phyloP scores from a whole-genome alignment of 2,113 vertebrate genomes.

The Brachyistius frenatus region DNA sequence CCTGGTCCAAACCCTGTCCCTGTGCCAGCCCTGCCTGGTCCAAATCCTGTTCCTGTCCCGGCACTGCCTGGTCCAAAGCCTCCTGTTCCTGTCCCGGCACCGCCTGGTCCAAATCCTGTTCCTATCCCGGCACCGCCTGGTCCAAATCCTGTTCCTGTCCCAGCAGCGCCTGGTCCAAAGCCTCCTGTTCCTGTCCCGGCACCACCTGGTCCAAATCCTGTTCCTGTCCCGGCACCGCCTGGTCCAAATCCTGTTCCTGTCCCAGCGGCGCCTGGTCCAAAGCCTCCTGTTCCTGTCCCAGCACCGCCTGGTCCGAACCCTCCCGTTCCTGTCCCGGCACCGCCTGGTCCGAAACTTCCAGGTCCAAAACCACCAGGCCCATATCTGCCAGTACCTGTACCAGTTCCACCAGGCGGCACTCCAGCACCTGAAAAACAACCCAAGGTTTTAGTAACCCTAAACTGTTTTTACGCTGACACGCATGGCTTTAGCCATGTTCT shows the following conservation, averaged over 20 bases:
- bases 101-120: slow-evolving; percentile 41
- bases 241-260: too few species aligned
- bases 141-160: slow-evolving; percentile 23
- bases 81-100: slow-evolving; percentile 27
- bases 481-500: too few species aligned
- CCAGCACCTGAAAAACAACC: slow-evolving; percentile 28
- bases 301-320: not conserved
- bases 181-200: slow-evolving; percentile 1
- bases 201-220: slow-evolving; percentile 32
- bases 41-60: slow-evolving; percentile 27
- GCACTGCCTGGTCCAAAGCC: slow-evolving; percentile 19
- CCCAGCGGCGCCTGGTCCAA: too few species aligned
- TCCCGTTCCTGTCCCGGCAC: slow-evolving; percentile 52
- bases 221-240: too few species aligned
- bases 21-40: fast-evolving
- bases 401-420: slow-evolving; percentile 39
- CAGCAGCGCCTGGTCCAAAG: slow-evolving; percentile 40
- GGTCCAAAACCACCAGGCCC: slow-evolving; percentile 50
- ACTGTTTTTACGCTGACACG: not conserved
- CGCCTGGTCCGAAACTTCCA: slow-evolving; percentile 52
- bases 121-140: not conserved
- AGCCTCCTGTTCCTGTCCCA: too few species aligned
- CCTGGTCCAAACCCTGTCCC: slow-evolving; percentile 21
- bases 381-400: slow-evolving; percentile 24
- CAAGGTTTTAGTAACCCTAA: not conserved